A percentile compares a stretch with the other conserved stretches of the same genome.
These are phyloP conservation scores for Otolemur crassicaudatus DNA, from an alignment of 2,797 vertebrate genomes.

Conservation along the genomic window DNA sequence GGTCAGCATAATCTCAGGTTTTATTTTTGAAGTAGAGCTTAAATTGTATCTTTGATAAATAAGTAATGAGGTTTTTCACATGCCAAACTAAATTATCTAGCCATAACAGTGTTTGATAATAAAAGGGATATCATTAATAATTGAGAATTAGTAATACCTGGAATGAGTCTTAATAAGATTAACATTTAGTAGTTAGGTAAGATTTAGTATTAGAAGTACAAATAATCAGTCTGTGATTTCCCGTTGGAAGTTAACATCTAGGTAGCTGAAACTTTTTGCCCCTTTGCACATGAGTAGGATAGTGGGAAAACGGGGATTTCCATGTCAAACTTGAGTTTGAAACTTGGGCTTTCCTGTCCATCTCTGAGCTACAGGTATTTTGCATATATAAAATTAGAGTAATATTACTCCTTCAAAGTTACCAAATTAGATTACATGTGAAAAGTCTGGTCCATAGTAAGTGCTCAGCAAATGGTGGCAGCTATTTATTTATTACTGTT, in stretches of 20 bases:
- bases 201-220: background rate
- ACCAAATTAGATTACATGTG: background rate
- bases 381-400: background rate
- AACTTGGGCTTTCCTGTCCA: background rate
- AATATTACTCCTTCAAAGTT: background rate
- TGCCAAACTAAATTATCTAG: slow-evolving; percentile 71
- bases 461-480: background rate
- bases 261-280: background rate
- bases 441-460: background rate
- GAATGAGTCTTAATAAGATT: slow-evolving; percentile 32
- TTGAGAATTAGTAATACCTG: slow-evolving; percentile 65
- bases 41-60: slow-evolving; percentile 85
- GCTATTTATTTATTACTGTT: background rate
- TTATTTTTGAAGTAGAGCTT: slow-evolving; percentile 83
- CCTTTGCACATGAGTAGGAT: background rate
- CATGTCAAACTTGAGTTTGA: background rate
- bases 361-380: background rate
- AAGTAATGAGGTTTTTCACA: slow-evolving; percentile 78
- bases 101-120: slow-evolving; percentile 52
- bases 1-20: slow-evolving; percentile 61
- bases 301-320: background rate
- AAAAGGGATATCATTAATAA: slow-evolving; percentile 78
- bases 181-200: slow-evolving; percentile 56
- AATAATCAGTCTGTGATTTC: background rate
- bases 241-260: background rate